phyloP scores from a whole-genome alignment of 2,888 invertebrate species.

The Acrocyrtus sp. region DNA sequence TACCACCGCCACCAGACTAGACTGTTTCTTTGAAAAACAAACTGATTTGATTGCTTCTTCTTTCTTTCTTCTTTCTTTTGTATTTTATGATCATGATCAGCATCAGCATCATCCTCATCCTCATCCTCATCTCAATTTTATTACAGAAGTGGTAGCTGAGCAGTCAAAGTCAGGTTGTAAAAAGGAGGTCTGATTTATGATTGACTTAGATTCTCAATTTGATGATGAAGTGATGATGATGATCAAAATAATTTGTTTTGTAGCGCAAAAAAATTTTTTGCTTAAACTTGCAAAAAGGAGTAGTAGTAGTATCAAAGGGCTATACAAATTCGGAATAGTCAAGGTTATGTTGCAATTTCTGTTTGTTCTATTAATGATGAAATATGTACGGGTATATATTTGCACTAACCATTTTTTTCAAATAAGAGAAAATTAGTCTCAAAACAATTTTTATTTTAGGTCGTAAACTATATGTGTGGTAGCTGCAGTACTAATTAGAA shows the following conservation, averaged over 20 bases:
- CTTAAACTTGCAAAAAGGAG: too few species aligned
- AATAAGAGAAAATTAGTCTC: background rate
- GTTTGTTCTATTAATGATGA: background rate
- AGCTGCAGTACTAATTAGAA: background rate
- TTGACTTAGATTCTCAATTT: constrained; percentile 19
- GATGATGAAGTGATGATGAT: constrained; percentile 25
- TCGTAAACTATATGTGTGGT: background rate
- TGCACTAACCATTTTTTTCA: background rate
- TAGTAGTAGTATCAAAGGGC: constrained; percentile 11
- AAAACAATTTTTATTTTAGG: background rate
- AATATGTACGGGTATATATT: background rate
- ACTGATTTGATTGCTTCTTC: constrained; percentile 36
- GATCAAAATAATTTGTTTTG: constrained; percentile 23
- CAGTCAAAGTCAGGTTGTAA: constrained; percentile 1
- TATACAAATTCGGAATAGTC: constrained; percentile 20
- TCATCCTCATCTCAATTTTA: constrained; percentile 16
- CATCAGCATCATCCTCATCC: constrained; percentile 19
- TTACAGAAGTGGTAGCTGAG: constrained; percentile 6
- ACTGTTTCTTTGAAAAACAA: constrained; percentile 4
- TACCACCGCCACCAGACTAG: background rate
- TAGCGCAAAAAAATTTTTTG: background rate
- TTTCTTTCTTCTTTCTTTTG: constrained; percentile 25
- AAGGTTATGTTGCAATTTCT: constrained; percentile 10
- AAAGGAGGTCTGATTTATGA: constrained; percentile 41
- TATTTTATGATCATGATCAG: constrained; percentile 7